These are phyloP conservation scores for Campoplex nolae DNA, from an alignment of 2,888 invertebrate species.

Conservation along the genomic window DNA sequence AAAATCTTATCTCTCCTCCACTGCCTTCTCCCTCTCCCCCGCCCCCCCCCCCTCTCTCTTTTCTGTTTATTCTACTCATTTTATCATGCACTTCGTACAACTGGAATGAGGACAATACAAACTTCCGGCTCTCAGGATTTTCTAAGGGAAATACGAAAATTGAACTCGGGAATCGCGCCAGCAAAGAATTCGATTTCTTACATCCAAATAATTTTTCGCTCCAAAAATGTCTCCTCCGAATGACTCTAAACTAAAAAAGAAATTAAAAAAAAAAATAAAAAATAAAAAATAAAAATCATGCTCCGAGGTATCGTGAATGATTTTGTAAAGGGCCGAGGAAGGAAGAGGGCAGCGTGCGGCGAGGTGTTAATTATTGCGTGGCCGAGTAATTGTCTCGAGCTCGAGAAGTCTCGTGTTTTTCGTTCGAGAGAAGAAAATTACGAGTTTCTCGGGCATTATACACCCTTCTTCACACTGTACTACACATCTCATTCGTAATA, in stretches of 20 bases:
- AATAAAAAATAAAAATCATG: not conserved
- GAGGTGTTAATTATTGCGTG: constrained; percentile 68
- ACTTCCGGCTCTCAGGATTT: constrained; percentile 75
- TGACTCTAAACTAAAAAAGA: not conserved
- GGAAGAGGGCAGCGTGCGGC: constrained; percentile 35
- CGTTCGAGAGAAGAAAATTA: constrained; percentile 62
- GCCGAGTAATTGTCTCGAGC: constrained; percentile 67
- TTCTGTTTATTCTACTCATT: constrained; percentile 82
- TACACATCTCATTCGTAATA: constrained; percentile 30
- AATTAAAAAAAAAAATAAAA: no score
- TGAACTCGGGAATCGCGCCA: not conserved
- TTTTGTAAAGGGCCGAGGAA: constrained; percentile 18
- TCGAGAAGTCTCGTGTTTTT: constrained; percentile 55
- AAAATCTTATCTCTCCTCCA: constrained; percentile 50
- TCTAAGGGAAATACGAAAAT: constrained; percentile 25
- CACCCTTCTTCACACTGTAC: constrained; percentile 45
- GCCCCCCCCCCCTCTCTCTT: constrained; percentile 66
- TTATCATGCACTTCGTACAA: constrained; percentile 80
- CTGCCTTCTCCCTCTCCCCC: constrained; percentile 15
- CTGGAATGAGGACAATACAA: constrained; percentile 76
- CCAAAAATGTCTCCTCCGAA: not conserved
- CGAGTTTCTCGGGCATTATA: constrained; percentile 50
- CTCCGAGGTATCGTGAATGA: constrained; percentile 27
- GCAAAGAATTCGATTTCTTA: not conserved
- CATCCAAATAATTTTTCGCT: not conserved